Conservation (phyloP, 2,797 vertebrate species). For the Oreortyx pictus region DNA sequence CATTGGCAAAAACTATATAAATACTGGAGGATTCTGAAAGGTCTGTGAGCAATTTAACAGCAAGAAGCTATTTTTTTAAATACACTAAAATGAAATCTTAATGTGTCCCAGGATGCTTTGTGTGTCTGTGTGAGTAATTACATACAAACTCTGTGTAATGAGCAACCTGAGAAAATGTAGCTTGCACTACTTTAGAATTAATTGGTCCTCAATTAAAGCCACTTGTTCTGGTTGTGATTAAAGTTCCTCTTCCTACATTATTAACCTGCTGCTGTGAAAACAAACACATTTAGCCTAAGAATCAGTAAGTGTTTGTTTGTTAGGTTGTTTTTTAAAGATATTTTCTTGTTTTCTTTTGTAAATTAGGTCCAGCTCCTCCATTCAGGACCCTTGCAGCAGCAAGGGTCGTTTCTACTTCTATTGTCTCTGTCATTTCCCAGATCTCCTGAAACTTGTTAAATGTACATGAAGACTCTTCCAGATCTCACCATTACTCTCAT, state of each 20-base stretch:
- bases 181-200: constrained; percentile 13
- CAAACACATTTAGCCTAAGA: not conserved
- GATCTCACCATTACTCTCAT: not conserved
- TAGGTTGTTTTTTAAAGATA: not conserved
- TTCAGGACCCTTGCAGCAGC: not conserved
- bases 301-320: not conserved
- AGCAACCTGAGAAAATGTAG: constrained; percentile 49
- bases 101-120: constrained; percentile 13
- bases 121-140: constrained; percentile 18
- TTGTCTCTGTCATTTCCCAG: not conserved
- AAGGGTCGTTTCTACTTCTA: rapidly evolving
- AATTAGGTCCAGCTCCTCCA: constrained; percentile 5
- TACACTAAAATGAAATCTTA: too few relatives aligned
- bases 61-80: constrained; percentile 23
- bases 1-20: constrained; percentile 46
- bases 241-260: constrained; percentile 9
- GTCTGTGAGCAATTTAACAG: constrained; percentile 38
- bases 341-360: constrained; percentile 6
- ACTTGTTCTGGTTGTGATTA: constrained; percentile 28
- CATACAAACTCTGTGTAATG: not conserved
- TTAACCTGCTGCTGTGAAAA: constrained; percentile 57
- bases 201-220: constrained; percentile 28
- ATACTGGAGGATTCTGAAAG: constrained; percentile 12
- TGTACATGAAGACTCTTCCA: not conserved
- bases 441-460: not conserved